A percentile compares a stretch with the other conserved stretches of the same genome.
These are phyloP conservation scores for Metaphire vulgaris DNA, from an alignment of 1,140 invertebrate genomes.

Conservation along the genomic window DNA sequence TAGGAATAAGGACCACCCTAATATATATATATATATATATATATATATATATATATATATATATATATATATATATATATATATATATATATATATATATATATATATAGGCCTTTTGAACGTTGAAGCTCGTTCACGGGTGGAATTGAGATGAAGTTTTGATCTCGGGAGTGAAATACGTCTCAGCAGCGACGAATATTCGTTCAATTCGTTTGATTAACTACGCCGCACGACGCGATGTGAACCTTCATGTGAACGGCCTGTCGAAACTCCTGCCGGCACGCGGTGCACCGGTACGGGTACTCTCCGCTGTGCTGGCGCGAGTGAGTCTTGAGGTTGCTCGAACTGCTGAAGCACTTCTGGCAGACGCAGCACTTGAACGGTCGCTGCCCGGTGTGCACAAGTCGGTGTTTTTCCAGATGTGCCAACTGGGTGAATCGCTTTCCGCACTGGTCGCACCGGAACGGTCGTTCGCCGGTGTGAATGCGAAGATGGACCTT, in stretches of 20 bases:
- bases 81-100: too few species aligned
- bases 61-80: too few species aligned
- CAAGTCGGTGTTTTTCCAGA: constrained; percentile 49
- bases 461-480: constrained; percentile 93
- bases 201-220: too few species aligned
- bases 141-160: too few species aligned
- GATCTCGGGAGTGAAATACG: too few species aligned
- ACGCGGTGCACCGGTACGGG: not conserved
- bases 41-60: too few species aligned
- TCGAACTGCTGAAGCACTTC: constrained; percentile 94
- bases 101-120: too few species aligned
- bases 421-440: constrained; percentile 52
- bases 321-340: constrained; percentile 96
- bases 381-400: constrained; percentile 37
- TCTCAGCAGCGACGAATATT: too few species aligned
- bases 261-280: not conserved
- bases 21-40: too few species aligned
- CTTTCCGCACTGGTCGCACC: constrained; percentile 65
- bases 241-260: not conserved
- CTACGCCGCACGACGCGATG: not conserved
- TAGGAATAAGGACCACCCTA: too few species aligned
- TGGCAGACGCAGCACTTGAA: constrained; percentile 59
- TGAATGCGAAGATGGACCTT: constrained; percentile 97
- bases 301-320: constrained; percentile 78
- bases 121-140: too few species aligned